Evolutionary conservation across 2,888 invertebrate species (phyloP).

Genomic region (Notocelia uddmanniana): DNA sequence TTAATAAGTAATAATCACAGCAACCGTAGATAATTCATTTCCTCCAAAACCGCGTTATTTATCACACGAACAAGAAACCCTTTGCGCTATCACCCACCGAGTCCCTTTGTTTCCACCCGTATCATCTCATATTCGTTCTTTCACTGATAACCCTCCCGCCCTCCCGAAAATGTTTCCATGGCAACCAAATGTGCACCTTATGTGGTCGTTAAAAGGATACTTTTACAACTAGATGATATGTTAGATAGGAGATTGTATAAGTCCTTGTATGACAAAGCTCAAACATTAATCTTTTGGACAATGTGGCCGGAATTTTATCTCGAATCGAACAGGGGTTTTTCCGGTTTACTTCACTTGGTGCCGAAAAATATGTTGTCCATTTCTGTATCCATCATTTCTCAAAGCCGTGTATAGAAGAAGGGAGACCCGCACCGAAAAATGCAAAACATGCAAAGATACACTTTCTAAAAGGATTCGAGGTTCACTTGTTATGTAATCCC

Average conservation of each 20-base stretch:
- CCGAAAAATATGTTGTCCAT: not conserved
- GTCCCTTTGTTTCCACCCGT: slow-evolving; percentile 38
- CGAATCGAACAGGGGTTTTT: slow-evolving; percentile 44
- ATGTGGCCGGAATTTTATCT: slow-evolving; percentile 46
- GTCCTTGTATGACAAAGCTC: slow-evolving; percentile 23
- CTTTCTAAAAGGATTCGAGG: not conserved
- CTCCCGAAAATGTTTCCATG: not conserved
- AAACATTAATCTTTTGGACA: slow-evolving; percentile 45
- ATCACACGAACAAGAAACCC: slow-evolving; percentile 7
- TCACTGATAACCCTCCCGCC: not conserved
- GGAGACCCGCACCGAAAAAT: too few species aligned
- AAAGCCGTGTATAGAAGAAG: too few species aligned
- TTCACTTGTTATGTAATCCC: not conserved
- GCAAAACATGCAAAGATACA: too few species aligned
- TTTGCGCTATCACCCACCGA: slow-evolving; percentile 31
- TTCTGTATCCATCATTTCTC: too few species aligned
- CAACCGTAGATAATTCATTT: not conserved
- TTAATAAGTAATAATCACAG: not conserved
- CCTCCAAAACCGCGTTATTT: slow-evolving; percentile 17
- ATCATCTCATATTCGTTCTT: slow-evolving; percentile 40
- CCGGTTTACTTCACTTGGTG: slow-evolving; percentile 31
- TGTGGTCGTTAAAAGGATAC: not conserved
- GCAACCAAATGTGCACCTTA: not conserved
- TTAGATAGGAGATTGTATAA: not conserved
- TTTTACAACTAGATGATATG: not conserved